phyloP scores from a whole-genome alignment of 2,888 invertebrate genomes.

The Plagiodera versicolora region DNA sequence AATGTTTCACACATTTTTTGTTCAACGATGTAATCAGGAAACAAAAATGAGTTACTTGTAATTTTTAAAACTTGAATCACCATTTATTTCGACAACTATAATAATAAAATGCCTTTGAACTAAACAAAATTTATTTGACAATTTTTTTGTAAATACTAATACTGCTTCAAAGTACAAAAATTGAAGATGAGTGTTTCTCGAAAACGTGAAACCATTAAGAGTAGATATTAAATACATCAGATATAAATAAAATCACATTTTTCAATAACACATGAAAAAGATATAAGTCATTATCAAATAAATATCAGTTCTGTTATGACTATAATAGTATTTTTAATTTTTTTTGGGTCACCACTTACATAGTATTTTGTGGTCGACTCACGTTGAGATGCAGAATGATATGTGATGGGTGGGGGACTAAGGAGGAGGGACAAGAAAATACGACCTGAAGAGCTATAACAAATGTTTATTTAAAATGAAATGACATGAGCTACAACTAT shows the following conservation, averaged over 20 bases:
- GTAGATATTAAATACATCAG: constrained; percentile 46
- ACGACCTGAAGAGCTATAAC: constrained; percentile 52
- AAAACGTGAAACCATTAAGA: constrained; percentile 50
- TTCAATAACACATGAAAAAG: constrained; percentile 41
- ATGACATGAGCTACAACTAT: constrained; percentile 53
- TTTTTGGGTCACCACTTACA: constrained; percentile 39
- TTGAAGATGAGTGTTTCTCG: constrained; percentile 46
- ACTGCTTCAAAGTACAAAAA: constrained; percentile 55
- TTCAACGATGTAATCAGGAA: too few relatives aligned
- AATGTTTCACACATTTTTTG: too few relatives aligned
- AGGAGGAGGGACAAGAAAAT: constrained; percentile 46
- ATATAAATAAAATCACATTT: constrained; percentile 45
- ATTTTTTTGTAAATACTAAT: constrained; percentile 51
- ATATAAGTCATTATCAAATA: constrained; percentile 41
- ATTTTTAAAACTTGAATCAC: too few relatives aligned
- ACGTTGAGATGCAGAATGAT: constrained; percentile 44
- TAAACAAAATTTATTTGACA: constrained; percentile 52
- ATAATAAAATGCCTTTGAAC: constrained; percentile 34
- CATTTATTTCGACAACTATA: too few relatives aligned
- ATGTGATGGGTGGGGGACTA: constrained; percentile 43
- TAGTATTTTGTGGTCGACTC: constrained; percentile 37
- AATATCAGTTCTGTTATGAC: constrained; percentile 47
- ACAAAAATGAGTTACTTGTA: too few relatives aligned
- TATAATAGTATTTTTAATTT: constrained; percentile 42
- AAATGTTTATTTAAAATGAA: constrained; percentile 53